These are phyloP conservation scores for Cataglyphis livida DNA, from an alignment of 2,888 invertebrate genomes.

Conservation along the genomic window DNA sequence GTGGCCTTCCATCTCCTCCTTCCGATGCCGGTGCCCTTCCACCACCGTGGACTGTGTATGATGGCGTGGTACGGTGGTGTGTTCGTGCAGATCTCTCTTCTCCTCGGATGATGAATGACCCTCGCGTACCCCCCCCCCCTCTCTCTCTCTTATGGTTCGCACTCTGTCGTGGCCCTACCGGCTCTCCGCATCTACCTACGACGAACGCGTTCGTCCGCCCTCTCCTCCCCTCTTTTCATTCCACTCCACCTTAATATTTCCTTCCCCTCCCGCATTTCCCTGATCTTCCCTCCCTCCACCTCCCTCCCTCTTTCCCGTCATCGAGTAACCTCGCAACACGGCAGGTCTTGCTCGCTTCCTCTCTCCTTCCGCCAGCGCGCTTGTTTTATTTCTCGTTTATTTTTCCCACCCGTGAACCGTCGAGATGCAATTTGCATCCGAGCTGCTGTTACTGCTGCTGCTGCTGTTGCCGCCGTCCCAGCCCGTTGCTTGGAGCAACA, in stretches of 20 bases:
- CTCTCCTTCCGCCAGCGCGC: slow-evolving; percentile 32
- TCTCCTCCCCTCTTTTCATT: slow-evolving; percentile 14
- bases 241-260: slow-evolving; percentile 40
- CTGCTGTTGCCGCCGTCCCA: slow-evolving; percentile 52
- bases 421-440: slow-evolving; percentile 61
- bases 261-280: slow-evolving; percentile 45
- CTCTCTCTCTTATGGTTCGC: slow-evolving; percentile 55
- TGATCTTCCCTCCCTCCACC: neutral
- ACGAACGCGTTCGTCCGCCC: slow-evolving; percentile 26
- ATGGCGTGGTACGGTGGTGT: slow-evolving; percentile 25
- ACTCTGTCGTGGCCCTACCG: slow-evolving; percentile 36
- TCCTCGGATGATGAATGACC: slow-evolving; percentile 80
- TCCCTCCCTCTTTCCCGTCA: slow-evolving; percentile 10
- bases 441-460: slow-evolving; percentile 15
- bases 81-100: slow-evolving; percentile 69
- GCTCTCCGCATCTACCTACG: slow-evolving; percentile 41
- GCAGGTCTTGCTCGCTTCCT: slow-evolving; percentile 42
- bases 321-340: slow-evolving; percentile 52
- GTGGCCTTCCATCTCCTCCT: slow-evolving; percentile 76
- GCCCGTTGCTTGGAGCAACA: slow-evolving; percentile 56
- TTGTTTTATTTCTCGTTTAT: slow-evolving; percentile 57
- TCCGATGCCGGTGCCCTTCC: slow-evolving; percentile 54
- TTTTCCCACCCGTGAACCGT: slow-evolving; percentile 54
- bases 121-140: slow-evolving; percentile 61
- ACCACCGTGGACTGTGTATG: slow-evolving; percentile 58